A percentile compares a stretch with the other conserved stretches of the same genome.
phyloP scores from a whole-genome alignment of 2,113 vertebrate genomes.

The Climacteris rufus region DNA sequence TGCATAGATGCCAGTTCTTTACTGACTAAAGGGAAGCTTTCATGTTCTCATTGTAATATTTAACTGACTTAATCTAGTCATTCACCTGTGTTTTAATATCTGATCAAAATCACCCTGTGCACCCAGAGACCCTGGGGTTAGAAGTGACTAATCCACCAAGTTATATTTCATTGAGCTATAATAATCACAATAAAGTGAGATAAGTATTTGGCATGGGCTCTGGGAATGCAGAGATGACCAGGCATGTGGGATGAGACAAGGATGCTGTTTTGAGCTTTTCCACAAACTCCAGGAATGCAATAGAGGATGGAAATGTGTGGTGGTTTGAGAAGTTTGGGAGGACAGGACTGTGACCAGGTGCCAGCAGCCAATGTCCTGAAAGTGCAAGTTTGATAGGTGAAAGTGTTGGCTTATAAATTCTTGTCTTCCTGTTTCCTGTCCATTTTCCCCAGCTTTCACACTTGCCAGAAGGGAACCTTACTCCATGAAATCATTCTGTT shows the following conservation, averaged over 20 bases:
- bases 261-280: not conserved
- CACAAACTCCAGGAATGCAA: not conserved
- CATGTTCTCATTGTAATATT: not conserved
- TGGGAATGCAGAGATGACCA: not conserved
- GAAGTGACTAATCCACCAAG: not conserved
- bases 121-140: not conserved
- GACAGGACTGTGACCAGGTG: rapidly evolving
- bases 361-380: not conserved
- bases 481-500: not conserved
- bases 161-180: not conserved
- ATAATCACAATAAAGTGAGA: not conserved
- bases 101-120: not conserved
- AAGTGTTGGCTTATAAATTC: not conserved
- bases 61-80: not conserved
- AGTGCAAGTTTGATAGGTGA: not conserved
- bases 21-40: not conserved
- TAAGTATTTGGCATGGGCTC: rapidly evolving
- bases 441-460: not conserved
- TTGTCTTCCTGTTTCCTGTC: not conserved
- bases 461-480: not conserved
- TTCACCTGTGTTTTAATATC: not conserved
- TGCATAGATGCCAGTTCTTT: not conserved
- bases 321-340: no score
- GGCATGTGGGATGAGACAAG: not conserved
- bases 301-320: not conserved